These are phyloP conservation scores for Anarhynchus alexandrinus DNA, from an alignment of 2,113 vertebrate species.

Conservation along the genomic window DNA sequence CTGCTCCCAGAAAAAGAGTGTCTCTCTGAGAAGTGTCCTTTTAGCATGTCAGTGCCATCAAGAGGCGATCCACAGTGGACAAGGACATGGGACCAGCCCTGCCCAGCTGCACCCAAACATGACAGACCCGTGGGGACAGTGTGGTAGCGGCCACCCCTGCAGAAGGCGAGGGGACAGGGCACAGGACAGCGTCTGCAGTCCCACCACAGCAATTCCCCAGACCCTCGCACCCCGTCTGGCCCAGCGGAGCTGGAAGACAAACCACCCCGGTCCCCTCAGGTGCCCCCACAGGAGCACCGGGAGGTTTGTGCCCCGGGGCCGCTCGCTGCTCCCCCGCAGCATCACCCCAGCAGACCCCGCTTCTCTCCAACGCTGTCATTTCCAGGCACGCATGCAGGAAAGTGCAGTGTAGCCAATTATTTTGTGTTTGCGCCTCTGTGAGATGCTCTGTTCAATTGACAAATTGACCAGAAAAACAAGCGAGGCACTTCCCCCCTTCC, in stretches of 20 bases:
- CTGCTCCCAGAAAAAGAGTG: background rate
- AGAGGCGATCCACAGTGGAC: accelerated
- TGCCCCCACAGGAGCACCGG: accelerated
- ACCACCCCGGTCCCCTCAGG: accelerated
- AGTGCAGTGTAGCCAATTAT: background rate
- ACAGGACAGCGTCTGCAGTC: accelerated
- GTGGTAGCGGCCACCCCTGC: accelerated
- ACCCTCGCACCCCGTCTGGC: accelerated
- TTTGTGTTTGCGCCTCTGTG: background rate
- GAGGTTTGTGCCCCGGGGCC: background rate
- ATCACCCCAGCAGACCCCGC: background rate
- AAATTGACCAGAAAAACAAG: background rate
- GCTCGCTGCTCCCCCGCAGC: background rate
- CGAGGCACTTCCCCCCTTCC: background rate
- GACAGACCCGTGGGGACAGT: accelerated
- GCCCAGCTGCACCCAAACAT: accelerated
- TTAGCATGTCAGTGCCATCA: no score
- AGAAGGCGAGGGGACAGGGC: background rate
- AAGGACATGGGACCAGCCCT: accelerated
- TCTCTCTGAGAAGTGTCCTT: background rate
- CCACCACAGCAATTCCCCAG: background rate
- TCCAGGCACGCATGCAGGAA: background rate
- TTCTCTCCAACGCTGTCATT: accelerated
- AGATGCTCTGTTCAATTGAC: background rate
- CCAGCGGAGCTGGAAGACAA: background rate